These are phyloP conservation scores for Sminthopsis crassicaudata DNA, from an alignment of 2,113 vertebrate genomes.

Conservation along the genomic window DNA sequence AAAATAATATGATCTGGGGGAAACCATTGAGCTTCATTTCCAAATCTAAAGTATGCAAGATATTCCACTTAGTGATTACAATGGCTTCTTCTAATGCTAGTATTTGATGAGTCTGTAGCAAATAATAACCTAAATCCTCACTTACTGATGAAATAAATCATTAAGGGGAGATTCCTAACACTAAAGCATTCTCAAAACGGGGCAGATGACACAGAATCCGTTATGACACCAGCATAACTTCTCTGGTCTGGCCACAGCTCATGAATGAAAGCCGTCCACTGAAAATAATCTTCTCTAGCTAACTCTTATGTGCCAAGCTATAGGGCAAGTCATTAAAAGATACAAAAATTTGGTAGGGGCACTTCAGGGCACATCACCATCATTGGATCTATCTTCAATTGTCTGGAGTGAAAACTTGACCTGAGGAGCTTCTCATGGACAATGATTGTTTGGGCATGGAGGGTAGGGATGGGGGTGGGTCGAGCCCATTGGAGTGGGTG, in stretches of 20 bases:
- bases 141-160: background rate
- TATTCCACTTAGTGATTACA: background rate
- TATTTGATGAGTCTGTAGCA: background rate
- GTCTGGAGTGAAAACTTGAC: slow-evolving; percentile 44
- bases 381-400: slow-evolving; percentile 43
- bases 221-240: background rate
- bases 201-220: background rate
- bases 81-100: background rate
- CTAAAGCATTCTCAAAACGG: too few relatives aligned
- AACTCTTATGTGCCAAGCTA: slow-evolving; percentile 27
- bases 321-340: slow-evolving; percentile 12
- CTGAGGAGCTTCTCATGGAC: slow-evolving; percentile 27
- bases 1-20: background rate
- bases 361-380: slow-evolving; percentile 44
- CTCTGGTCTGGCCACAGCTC: background rate
- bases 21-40: background rate
- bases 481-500: background rate
- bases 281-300: background rate
- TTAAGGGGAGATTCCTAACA: slow-evolving; percentile 8
- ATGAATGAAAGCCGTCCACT: background rate
- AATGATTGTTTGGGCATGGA: slow-evolving; percentile 9
- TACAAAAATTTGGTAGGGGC: background rate
- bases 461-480: background rate
- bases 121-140: background rate
- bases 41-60: background rate